Base-by-base conservation (phyloP, 2,113 vertebrate genomes). In the Oreochromis spilurus region DNA sequence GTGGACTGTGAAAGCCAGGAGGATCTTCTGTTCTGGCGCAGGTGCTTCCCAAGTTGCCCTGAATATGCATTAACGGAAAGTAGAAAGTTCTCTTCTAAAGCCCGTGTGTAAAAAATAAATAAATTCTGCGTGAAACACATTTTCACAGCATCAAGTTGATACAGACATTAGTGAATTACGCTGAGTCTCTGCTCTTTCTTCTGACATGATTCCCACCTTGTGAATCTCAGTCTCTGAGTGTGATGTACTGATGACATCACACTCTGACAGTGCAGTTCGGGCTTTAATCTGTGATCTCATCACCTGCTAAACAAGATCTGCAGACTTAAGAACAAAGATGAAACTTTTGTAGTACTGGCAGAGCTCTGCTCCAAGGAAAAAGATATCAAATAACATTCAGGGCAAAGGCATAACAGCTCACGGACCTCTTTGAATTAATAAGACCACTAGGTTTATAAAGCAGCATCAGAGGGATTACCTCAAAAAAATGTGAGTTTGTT, bases 241-340 rank as follows among this genome's bases (percentile, higher is more conserved):
- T 93, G 87, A 91, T 11, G 62, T 29, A 48, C 57, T 29, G 87
- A 80, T 89, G 88, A 93, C 91, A 83, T 90, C 87, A 84, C 34
- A 79, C 62, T 62, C 80, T 79, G 90, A 80, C 88, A 81, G 79
- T 4, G 81, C 60, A 24, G 88, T 70, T 53, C 79, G 8, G 79
- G 70, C 87, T 90, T 72, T 82, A 83, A 78, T 84, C 89, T 95
- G 89, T 90, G 90, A 92, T 92, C 88, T 86, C 88, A 91, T 94
- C 93, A 90, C 91, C 83, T 82, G 72, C 91, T 86, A 78, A 88
- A 91, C 87, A 92, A 92, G 88, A 92, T 90, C 88, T 89, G 90
- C 89, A 91, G 90, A 92, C 85, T 92, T 89, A 79, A 92, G 90
- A 93, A 93, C 82, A 87, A 84, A 91, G 40, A 36, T 45, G 21